These are phyloP conservation scores for Ivindomyrus marchei DNA, from an alignment of 2,113 vertebrate species.

Conservation along the genomic window DNA sequence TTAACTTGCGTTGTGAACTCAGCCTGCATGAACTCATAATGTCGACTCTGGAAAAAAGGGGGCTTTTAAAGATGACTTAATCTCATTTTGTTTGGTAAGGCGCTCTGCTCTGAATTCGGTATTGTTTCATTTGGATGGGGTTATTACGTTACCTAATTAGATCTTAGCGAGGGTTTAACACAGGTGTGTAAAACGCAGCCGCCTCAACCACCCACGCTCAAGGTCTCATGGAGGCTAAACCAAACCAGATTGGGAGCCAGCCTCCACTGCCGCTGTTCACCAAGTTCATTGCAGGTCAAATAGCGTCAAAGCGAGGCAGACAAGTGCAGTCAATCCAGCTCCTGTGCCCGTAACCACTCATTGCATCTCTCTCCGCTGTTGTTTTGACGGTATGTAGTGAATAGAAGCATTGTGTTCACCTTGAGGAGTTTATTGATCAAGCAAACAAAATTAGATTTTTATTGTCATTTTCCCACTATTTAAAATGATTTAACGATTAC, in stretches of 20 bases:
- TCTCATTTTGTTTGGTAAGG: constrained; percentile 31
- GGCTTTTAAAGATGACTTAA: constrained; percentile 37
- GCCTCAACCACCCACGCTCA: constrained; percentile 46
- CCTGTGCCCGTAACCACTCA: neutral
- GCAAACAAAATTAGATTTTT: neutral
- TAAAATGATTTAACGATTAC: neutral
- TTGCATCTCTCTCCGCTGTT: neutral
- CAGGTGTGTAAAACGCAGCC: constrained; percentile 34
- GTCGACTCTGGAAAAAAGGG: neutral
- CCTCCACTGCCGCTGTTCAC: constrained; percentile 25
- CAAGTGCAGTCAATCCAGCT: neutral
- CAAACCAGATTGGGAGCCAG: constrained; percentile 36
- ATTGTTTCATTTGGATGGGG: constrained; percentile 46
- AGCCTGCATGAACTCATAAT: neutral
- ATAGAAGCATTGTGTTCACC: neutral
- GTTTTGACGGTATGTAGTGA: neutral
- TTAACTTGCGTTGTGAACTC: neutral
- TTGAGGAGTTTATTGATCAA: neutral
- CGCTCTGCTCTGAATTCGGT: constrained; percentile 37
- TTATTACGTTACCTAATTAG: constrained; percentile 55
- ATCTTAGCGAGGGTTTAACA: constrained; percentile 54
- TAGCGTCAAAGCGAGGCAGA: neutral
- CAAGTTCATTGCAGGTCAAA: constrained; percentile 8
- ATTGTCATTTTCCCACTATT: neutral
- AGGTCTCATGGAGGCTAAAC: constrained; percentile 45